These are phyloP conservation scores for Telenomus remus DNA, from an alignment of 1,140 invertebrate genomes.

Conservation along the genomic window DNA sequence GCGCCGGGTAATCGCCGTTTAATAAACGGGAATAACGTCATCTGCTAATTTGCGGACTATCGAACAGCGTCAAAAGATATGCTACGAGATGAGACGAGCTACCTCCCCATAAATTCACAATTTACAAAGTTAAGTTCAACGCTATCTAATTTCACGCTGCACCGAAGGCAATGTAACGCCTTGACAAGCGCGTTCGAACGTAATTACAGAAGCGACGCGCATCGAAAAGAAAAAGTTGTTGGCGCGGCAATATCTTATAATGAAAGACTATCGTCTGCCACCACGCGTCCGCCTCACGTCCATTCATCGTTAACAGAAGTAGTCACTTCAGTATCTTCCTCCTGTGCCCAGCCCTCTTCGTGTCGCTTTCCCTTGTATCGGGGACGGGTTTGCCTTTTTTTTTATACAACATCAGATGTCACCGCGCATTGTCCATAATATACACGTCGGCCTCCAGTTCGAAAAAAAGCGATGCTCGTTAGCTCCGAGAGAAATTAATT, in stretches of 20 bases:
- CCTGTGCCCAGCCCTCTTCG: slow-evolving; percentile 17
- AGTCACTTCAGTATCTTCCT: slow-evolving; percentile 45
- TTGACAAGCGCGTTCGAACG: slow-evolving; percentile 1
- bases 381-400: slow-evolving; percentile 52
- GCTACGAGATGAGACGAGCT: no score
- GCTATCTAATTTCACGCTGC: slow-evolving; percentile 1
- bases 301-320: slow-evolving; percentile 39
- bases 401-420: slow-evolving; percentile 62
- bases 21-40: slow-evolving; percentile 57
- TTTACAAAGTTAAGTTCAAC: slow-evolving; percentile 21
- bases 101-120: slow-evolving; percentile 11
- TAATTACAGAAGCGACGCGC: slow-evolving; percentile 12
- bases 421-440: slow-evolving; percentile 63
- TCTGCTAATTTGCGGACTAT: slow-evolving; percentile 58
- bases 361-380: slow-evolving; percentile 36
- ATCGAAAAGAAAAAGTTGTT: slow-evolving; percentile 27
- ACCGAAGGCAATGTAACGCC: not conserved
- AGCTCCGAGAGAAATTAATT: slow-evolving; percentile 76
- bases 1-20: slow-evolving; percentile 58
- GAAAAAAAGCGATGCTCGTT: slow-evolving; percentile 69
- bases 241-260: slow-evolving; percentile 31
- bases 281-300: slow-evolving; percentile 34
- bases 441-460: slow-evolving; percentile 42
- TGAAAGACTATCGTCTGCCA: slow-evolving; percentile 35
- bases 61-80: slow-evolving; percentile 8